Conservation (phyloP, 2,888 invertebrate species). For the Cyaniris semiargus region DNA sequence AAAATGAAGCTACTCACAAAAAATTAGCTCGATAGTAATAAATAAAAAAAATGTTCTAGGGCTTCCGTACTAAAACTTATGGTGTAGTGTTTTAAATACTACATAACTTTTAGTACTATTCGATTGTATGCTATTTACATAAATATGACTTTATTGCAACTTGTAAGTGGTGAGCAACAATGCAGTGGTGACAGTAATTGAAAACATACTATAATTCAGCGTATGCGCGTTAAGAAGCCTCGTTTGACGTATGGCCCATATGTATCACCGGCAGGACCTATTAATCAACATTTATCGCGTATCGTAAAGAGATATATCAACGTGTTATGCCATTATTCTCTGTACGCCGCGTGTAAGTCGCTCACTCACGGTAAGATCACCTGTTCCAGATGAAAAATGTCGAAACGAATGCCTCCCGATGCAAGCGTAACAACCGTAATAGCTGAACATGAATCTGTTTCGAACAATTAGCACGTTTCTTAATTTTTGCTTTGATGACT, state of each 20-base stretch:
- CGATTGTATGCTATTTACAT: background rate
- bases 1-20: too few species aligned
- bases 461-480: conserved; percentile 9
- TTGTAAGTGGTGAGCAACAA: background rate
- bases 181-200: background rate
- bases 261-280: background rate
- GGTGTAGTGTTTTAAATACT: too few species aligned
- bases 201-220: background rate
- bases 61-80: too few species aligned
- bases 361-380: conserved; percentile 9
- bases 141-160: background rate
- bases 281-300: conserved; percentile 12
- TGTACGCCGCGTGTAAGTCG: conserved; percentile 4
- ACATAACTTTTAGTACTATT: too few species aligned
- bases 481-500: conserved; percentile 24
- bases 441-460: conserved; percentile 6
- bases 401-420: background rate
- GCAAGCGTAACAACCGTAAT: background rate
- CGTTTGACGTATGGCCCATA: conserved; percentile 2
- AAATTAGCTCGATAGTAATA: too few species aligned
- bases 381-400: background rate
- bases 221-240: background rate
- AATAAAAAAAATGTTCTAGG: too few species aligned
- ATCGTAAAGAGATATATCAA: conserved; percentile 20
- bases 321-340: conserved; percentile 21